Conservation (phyloP, 2,113 vertebrate species). For the Pollimyrus isidori region DNA sequence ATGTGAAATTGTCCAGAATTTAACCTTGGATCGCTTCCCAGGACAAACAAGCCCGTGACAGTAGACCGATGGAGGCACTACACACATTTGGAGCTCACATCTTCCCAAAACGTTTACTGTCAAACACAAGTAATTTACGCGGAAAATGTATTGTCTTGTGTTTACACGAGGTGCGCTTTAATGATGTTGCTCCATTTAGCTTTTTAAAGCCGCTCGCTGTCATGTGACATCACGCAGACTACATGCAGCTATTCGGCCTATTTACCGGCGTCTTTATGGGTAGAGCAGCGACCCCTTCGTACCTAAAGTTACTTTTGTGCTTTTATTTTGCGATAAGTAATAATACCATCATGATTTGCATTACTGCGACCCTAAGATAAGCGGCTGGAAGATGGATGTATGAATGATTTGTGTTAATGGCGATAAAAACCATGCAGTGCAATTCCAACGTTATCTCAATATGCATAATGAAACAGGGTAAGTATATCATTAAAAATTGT, state of each 20-base stretch:
- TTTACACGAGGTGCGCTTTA: conserved; percentile 7
- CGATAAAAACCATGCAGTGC: neutral
- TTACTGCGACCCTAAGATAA: neutral
- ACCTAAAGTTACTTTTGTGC: neutral
- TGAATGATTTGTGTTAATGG: neutral
- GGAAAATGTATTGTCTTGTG: neutral
- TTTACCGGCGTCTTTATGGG: neutral
- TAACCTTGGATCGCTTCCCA: conserved; percentile 30
- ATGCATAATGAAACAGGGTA: neutral
- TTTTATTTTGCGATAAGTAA: neutral
- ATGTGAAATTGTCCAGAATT: conserved; percentile 28
- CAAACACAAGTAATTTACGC: conserved; percentile 17
- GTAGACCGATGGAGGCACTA: conserved; percentile 16
- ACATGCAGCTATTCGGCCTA: neutral
- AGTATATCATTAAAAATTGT: neutral
- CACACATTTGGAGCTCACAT: conserved; percentile 24
- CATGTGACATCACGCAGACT: neutral
- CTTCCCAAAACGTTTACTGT: conserved; percentile 22
- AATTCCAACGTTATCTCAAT: neutral
- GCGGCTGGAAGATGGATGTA: neutral
- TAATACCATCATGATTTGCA: neutral
- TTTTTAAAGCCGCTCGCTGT: neutral
- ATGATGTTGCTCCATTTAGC: neutral
- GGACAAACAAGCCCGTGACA: conserved; percentile 23
- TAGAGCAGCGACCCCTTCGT: neutral